Percentiles rank a stretch among this genome's conserved stretches.
These are phyloP conservation scores for Ictidomys tridecemlineatus DNA, from an alignment of 2,113 vertebrate species.

Conservation along the genomic window DNA sequence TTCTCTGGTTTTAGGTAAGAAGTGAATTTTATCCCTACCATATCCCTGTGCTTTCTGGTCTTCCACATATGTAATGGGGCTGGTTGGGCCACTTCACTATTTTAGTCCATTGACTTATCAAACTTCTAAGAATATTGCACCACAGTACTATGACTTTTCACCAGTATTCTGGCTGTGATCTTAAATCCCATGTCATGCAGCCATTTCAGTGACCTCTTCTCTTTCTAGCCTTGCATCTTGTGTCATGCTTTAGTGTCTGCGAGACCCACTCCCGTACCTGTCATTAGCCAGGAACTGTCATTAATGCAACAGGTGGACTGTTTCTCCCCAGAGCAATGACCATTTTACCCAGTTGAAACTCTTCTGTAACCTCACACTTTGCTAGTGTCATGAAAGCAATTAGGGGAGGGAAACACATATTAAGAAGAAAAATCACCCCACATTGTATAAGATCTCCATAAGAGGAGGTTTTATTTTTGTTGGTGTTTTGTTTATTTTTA, in stretches of 20 bases:
- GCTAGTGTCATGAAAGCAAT: not conserved
- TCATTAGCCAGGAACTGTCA: not conserved
- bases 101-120: not conserved
- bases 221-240: not conserved
- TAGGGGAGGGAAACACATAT: rapidly evolving
- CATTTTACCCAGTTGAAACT: not conserved
- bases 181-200: not conserved
- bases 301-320: not conserved
- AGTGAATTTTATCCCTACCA: not conserved
- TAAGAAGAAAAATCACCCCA: not conserved
- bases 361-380: not conserved
- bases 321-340: not conserved
- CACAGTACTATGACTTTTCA: not conserved
- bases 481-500: not conserved
- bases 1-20: not conserved
- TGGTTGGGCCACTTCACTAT: not conserved
- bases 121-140: not conserved
- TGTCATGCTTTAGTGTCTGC: not conserved
- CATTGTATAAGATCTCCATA: not conserved
- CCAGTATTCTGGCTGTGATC: not conserved
- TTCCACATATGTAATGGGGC: too few relatives aligned
- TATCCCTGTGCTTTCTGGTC: not conserved
- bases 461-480: not conserved
- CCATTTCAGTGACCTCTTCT: not conserved
- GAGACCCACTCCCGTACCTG: not conserved